Base-by-base conservation (phyloP, 1,140 invertebrate genomes). In the Bombus breviceps region DNA sequence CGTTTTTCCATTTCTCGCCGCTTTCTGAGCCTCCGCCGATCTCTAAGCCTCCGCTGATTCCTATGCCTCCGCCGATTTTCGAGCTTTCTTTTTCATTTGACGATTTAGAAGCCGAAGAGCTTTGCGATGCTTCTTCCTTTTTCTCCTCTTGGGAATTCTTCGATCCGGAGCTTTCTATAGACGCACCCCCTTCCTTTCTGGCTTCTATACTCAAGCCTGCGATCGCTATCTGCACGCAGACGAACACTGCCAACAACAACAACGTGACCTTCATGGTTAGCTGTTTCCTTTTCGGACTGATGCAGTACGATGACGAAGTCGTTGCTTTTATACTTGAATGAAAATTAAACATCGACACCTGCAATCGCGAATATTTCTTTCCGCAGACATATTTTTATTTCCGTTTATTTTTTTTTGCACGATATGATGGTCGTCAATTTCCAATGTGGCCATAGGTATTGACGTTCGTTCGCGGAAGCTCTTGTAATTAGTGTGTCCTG, bases 21-120 rank as follows among this genome's bases (percentile, higher is more conserved):
- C 5, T 53, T 22, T 0, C 47, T 1, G 18, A 53, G 5, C 1
- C 6, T 53, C 5, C 18, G 5, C 6, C 18, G 18, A 0, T 53
- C 8, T 22, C 47, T 2, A 1, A 6, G 47, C 47, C 18, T 53
- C 5, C 5, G 18, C 15, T 0, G 15, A 0, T 47, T 47, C 1
- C 47, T 18, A 6, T 1, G 47, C 1, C 6, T 22, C 18, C 47
- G 18, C 6, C 18, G 6, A 22, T 22, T 53, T 53, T 22, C 18
- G 18, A 0, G 6, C 18, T 53, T 53, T 22, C 59, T n/a, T 13
- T 62, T n/a, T n/a, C 12, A 28, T n/a, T 62, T n/a, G 25, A 22
- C 18, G 47, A 53, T 53, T 53, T 53, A 53, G 47, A 53, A 22
- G 18, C 15, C 6, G 18, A 53, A 1, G 18, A 5, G 59, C 59